These are phyloP conservation scores for Campoletis raptor DNA, from an alignment of 2,888 invertebrate genomes.

Conservation along the genomic window DNA sequence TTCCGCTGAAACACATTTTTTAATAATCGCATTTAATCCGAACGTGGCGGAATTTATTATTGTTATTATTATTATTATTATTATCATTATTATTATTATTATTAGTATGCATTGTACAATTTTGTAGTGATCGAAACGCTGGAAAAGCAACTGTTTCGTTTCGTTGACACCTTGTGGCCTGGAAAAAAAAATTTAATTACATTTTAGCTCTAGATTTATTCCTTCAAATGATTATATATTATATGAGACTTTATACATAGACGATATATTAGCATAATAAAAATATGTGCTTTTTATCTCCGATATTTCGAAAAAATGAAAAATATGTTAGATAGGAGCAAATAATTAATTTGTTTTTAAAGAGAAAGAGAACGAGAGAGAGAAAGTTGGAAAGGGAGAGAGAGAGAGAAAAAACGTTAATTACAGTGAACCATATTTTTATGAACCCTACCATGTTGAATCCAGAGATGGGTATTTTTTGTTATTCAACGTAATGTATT, in stretches of 20 bases:
- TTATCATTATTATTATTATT: conserved; percentile 8
- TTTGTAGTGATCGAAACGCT: conserved; percentile 25
- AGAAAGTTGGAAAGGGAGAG: conserved; percentile 19
- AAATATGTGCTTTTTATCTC: conserved; percentile 57
- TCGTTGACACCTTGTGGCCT: conserved; percentile 62
- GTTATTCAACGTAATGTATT: conserved; percentile 5
- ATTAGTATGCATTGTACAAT: conserved; percentile 1
- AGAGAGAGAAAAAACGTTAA: conserved; percentile 18
- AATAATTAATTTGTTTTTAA: conserved; percentile 55
- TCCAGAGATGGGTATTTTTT: conserved; percentile 14
- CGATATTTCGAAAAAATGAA: conserved; percentile 49
- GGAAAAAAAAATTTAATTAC: conserved; percentile 44
- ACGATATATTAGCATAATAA: conserved; percentile 39
- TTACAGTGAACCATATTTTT: conserved; percentile 41
- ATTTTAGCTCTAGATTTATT: conserved; percentile 63
- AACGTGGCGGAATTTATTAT: conserved; percentile 20
- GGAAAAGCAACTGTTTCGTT: conserved; percentile 34
- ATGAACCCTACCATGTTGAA: conserved; percentile 15
- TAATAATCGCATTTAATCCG: conserved; percentile 24
- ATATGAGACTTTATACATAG: conserved; percentile 62
- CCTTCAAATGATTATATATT: conserved; percentile 48
- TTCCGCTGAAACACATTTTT: conserved; percentile 39
- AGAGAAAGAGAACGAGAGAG: conserved; percentile 8
- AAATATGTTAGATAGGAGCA: conserved; percentile 56
- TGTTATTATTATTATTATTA: conserved; percentile 26